phyloP scores from a whole-genome alignment of 2,113 vertebrate genomes.

The Actenoides lindsayi region DNA sequence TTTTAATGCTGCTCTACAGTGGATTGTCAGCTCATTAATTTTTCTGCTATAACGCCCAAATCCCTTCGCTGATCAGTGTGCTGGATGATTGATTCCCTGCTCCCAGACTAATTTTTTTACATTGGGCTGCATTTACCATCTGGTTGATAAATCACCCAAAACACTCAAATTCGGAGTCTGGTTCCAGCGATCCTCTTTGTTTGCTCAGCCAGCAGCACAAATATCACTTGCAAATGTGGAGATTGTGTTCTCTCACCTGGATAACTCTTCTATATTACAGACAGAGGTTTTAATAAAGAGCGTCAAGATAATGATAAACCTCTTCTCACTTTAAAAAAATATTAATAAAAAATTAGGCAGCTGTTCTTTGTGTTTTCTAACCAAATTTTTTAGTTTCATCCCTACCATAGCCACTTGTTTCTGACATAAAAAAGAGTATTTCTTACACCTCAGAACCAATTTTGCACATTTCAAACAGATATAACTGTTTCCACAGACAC shows the following conservation, averaged over 20 bases:
- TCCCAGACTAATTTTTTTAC: conserved; percentile 68
- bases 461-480: background rate
- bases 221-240: conserved; percentile 52
- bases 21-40: conserved; percentile 70
- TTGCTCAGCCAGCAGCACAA: conserved; percentile 28
- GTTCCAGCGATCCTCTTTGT: conserved; percentile 53
- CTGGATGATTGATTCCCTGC: conserved; percentile 68
- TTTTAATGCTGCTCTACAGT: conserved; percentile 51
- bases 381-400: background rate
- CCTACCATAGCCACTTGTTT: background rate
- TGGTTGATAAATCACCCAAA: conserved; percentile 67
- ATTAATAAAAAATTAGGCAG: background rate
- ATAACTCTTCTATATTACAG: background rate
- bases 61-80: conserved; percentile 66
- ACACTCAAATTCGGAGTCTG: conserved; percentile 20
- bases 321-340: background rate
- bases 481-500: background rate
- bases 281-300: conserved; percentile 10
- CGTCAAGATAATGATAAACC: background rate
- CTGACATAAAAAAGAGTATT: background rate
- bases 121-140: conserved; percentile 68
- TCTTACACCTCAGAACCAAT: background rate
- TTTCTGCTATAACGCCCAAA: conserved; percentile 67
- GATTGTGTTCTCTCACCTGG: conserved; percentile 48
- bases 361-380: background rate